These are phyloP conservation scores for Hirudinaria manillensis DNA, from an alignment of 2,888 invertebrate species.

Conservation along the genomic window DNA sequence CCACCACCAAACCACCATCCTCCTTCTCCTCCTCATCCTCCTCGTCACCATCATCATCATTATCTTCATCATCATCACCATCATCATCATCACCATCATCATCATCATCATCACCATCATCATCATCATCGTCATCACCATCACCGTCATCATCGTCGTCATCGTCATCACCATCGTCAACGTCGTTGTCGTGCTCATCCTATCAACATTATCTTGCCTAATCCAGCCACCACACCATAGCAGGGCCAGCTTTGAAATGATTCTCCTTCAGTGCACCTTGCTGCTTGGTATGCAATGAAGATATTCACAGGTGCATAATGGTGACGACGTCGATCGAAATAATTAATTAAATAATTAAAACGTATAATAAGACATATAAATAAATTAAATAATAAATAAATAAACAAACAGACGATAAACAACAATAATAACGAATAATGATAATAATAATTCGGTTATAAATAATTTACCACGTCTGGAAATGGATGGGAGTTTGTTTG, in stretches of 20 bases:
- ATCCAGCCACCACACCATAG: not conserved
- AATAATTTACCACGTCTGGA: no score
- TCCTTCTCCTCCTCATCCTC: not conserved
- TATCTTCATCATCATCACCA: not conserved
- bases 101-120: not conserved
- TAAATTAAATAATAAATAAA: no score
- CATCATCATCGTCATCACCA: no score
- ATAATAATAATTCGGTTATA: no score
- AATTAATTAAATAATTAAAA: no score
- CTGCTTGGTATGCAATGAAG: no score
- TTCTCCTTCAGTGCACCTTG: not conserved
- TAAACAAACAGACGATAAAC: no score
- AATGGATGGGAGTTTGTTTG: no score
- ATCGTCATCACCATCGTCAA: not conserved
- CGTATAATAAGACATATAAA: no score
- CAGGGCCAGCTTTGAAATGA: not conserved
- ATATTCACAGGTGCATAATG: no score
- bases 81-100: constrained; percentile 19
- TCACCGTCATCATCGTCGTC: not conserved
- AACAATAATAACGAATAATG: no score
- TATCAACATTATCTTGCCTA: not conserved
- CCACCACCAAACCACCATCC: not conserved
- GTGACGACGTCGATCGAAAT: no score
- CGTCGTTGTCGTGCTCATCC: not conserved
- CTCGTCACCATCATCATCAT: constrained; percentile 7